Conservation (phyloP, 2,113 vertebrate species). For the Nothoprocta perdicaria region DNA sequence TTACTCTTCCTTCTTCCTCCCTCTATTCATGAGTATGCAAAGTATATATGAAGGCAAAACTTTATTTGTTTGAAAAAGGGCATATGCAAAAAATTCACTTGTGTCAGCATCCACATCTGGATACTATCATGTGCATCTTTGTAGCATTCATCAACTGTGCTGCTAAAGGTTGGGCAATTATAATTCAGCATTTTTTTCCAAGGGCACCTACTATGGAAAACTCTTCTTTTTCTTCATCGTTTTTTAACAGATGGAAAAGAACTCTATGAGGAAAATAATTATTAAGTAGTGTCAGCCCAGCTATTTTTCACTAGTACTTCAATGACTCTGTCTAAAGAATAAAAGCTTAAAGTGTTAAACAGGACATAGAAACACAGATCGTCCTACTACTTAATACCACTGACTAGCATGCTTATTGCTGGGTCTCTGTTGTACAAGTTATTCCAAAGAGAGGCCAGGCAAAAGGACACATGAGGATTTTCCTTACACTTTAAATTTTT, state of each 20-base stretch:
- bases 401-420: not conserved
- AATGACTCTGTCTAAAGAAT: not conserved
- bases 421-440: not conserved
- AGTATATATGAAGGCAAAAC: not conserved
- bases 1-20: not conserved
- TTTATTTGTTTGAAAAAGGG: not conserved
- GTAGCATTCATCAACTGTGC: not conserved
- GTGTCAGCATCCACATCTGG: not conserved
- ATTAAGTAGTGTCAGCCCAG: not conserved
- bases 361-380: not conserved
- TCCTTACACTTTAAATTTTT: not conserved
- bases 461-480: not conserved
- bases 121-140: not conserved
- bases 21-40: not conserved
- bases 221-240: not conserved
- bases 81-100: not conserved
- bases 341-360: not conserved
- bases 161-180: not conserved
- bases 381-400: not conserved
- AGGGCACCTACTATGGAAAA: not conserved
- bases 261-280: not conserved
- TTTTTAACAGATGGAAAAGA: constrained; percentile 1
- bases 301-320: not conserved
- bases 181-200: not conserved
- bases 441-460: not conserved